Evolutionary conservation across 2,797 vertebrate species (phyloP), one percentile per base, ranked within the genome.

Genomic region (Benthosema pterotum): DNA sequence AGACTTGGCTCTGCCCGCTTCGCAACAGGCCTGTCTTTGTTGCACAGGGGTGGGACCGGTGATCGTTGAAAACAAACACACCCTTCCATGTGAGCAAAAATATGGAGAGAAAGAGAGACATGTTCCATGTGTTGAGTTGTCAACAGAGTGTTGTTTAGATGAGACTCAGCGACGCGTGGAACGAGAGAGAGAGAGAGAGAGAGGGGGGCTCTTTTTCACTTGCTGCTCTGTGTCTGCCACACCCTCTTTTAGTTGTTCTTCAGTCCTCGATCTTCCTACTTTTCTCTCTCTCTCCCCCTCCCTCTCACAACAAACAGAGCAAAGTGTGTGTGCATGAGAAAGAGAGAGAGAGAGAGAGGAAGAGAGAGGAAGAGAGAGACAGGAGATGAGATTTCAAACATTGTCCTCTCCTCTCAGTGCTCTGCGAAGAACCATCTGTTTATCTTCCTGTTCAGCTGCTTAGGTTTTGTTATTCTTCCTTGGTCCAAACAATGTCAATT

Each of bases 351-450:
- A 54, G 19, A 38, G 22, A 55, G 3, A 55, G 6, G 16, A 15
- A 55, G 53, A 11, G 28, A 55, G 52, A 55, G 52, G 38, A n/a
- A 54, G n/a, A 55, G 53, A 32, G 57, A 73, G 8, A 50, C 63
- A 62, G 32, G 32, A 28, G 71, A 82, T 75, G 79, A 84, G 60
- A 83, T 85, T 89, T 87, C 80, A 84, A 87, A 88, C 87, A 81
- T 70, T 80, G 83, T 77, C 74, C 12, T 11, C 64, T 61, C 62
- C 12, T 11, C 64, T 61, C 63, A 71, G 74, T 90, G 83, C 86
- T 90, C n/a, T 88, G 82, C 80, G 69, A 69, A 83, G 78, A 75
- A 83, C 84, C 84, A 89, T 88, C 86, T 89, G 86, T 83, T 87
- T 38, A 38, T 89, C 86, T 90, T 88, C 86, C 85, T 90, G 82